Percentiles rank a stretch among this genome's conserved stretches.
Conservation (phyloP, 1,140 invertebrate species). For the Limonius californicus region DNA sequence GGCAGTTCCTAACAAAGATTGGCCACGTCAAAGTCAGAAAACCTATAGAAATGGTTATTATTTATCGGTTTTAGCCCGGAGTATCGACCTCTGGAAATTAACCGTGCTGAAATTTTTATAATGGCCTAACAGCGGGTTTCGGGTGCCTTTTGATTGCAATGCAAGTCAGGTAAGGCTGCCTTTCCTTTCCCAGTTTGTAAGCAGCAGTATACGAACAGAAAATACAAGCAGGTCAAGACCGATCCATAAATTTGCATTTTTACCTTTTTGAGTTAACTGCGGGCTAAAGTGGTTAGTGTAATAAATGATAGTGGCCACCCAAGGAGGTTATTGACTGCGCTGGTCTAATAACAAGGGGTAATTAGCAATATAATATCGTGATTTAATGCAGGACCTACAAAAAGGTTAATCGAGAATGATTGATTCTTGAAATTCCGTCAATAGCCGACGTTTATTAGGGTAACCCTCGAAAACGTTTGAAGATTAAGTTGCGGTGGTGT, state of each 20-base stretch:
- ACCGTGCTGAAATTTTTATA: too few species aligned
- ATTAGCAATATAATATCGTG: too few species aligned
- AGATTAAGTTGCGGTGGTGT: too few species aligned
- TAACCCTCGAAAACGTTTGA: not conserved
- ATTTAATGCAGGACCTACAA: too few species aligned
- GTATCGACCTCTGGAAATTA: too few species aligned
- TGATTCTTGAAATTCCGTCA: not conserved
- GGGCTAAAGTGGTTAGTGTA: not conserved
- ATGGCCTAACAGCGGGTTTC: too few species aligned
- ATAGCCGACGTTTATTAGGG: not conserved
- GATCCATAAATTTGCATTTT: conserved; percentile 6
- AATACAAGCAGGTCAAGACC: conserved; percentile 6
- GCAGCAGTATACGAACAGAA: not conserved
- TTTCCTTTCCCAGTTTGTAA: not conserved
- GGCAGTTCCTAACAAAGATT: too few species aligned
- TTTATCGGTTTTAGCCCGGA: too few species aligned
- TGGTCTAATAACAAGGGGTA: too few species aligned
- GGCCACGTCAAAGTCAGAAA: too few species aligned
- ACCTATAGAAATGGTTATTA: too few species aligned
- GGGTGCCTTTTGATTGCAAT: not conserved
- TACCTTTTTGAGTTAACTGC: not conserved
- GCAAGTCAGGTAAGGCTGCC: not conserved
- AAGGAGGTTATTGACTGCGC: not conserved
- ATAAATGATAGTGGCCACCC: not conserved
- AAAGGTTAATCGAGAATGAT: too few species aligned